Percentiles rank a stretch among this genome's conserved stretches.
These are phyloP conservation scores for Agrochola lychnidis DNA, from an alignment of 2,888 invertebrate species.

Conservation along the genomic window DNA sequence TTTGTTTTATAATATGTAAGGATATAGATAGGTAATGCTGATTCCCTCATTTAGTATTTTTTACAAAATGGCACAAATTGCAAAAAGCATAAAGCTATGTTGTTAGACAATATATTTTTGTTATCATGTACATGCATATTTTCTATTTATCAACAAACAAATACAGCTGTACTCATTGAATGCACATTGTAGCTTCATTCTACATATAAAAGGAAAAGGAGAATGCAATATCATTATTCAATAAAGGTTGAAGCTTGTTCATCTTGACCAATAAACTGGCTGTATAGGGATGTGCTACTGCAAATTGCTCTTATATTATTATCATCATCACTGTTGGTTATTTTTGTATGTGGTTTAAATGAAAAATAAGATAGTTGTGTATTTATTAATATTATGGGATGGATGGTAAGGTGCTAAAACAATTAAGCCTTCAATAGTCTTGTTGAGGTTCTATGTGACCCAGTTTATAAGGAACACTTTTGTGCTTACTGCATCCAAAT, in stretches of 20 bases:
- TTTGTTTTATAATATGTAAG: too few relatives aligned
- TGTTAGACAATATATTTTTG: constrained; percentile 2
- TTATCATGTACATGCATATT: neutral
- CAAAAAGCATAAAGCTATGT: neutral
- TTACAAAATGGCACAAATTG: neutral
- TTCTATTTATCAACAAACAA: constrained; percentile 10
- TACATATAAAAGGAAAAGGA: constrained; percentile 15
- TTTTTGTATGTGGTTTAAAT: neutral
- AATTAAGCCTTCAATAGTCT: neutral
- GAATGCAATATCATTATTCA: constrained; percentile 41
- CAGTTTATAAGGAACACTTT: neutral
- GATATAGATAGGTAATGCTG: too few relatives aligned
- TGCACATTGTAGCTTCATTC: constrained; percentile 32
- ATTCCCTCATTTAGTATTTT: neutral
- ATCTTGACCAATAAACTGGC: constrained; percentile 31
- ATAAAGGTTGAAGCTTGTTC: constrained; percentile 34
- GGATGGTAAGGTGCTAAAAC: neutral
- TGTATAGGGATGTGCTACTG: neutral
- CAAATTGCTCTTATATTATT: neutral
- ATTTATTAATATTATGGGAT: neutral
- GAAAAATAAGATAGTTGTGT: neutral
- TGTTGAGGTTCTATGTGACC: neutral
- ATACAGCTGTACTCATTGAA: constrained; percentile 8
- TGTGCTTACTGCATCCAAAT: neutral
- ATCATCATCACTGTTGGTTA: neutral